These are phyloP conservation scores for Aporophyla nigra DNA, from an alignment of 2,888 invertebrate species.

Conservation along the genomic window DNA sequence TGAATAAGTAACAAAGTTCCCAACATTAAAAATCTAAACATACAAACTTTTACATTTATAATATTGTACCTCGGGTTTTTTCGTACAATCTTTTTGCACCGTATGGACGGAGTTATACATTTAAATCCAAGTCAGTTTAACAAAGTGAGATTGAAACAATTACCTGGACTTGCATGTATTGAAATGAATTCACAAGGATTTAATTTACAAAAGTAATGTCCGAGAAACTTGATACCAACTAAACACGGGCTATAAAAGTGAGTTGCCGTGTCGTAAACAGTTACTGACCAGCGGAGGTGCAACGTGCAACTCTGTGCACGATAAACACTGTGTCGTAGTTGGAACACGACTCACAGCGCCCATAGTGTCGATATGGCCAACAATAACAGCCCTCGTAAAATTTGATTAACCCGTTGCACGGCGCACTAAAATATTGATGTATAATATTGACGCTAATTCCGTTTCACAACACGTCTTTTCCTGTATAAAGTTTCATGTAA, in stretches of 20 bases:
- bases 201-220: conserved; percentile 51
- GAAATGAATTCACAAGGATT: conserved; percentile 52
- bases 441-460: conserved; percentile 51
- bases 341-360: conserved; percentile 54
- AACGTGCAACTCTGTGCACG: conserved; percentile 32
- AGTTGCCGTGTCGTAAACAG: conserved; percentile 59
- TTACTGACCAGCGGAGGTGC: conserved; percentile 54
- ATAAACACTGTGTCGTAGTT: conserved; percentile 53
- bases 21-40: no score
- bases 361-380: conserved; percentile 52
- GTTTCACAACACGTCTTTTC: conserved; percentile 52
- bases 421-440: conserved; percentile 60
- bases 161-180: conserved; percentile 38
- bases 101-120: neutral
- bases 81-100: neutral
- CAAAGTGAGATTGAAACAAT: conserved; percentile 31
- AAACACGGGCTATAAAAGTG: conserved; percentile 53
- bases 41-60: no score
- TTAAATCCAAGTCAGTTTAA: conserved; percentile 17
- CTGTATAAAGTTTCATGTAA: conserved; percentile 26
- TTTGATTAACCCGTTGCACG: conserved; percentile 64
- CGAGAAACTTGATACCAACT: conserved; percentile 54
- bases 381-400: conserved; percentile 65
- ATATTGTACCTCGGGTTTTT: conserved; percentile 10
- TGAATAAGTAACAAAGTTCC: no score